A percentile compares a stretch with the other conserved stretches of the same genome.
These are phyloP conservation scores for Sminthurinus aureus DNA, from an alignment of 2,888 invertebrate genomes.

Conservation along the genomic window DNA sequence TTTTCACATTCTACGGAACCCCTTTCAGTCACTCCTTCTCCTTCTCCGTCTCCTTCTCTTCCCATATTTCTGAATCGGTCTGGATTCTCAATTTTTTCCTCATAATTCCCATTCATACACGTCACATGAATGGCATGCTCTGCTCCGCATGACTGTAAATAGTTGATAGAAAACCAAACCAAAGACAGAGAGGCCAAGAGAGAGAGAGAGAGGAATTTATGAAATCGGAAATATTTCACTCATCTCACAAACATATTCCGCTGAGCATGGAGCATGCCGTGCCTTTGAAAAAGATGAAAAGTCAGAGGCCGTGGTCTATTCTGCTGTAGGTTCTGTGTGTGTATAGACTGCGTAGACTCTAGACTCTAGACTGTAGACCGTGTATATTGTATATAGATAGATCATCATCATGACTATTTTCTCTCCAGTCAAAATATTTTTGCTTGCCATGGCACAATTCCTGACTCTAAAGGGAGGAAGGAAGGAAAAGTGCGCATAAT, in stretches of 20 bases:
- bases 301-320: slow-evolving; percentile 12
- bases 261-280: slow-evolving; percentile 22
- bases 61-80: not conserved
- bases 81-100: not conserved
- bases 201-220: slow-evolving; percentile 42
- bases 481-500: not conserved
- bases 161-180: no score
- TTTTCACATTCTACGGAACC: slow-evolving; percentile 6
- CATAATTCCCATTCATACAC: slow-evolving; percentile 31
- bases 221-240: slow-evolving; percentile 52
- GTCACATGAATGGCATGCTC: slow-evolving; percentile 41
- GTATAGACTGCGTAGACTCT: not conserved
- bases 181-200: no score
- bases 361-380: slow-evolving; percentile 15
- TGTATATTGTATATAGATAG: not conserved
- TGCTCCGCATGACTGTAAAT: slow-evolving; percentile 40
- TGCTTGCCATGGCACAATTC: slow-evolving; percentile 26
- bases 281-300: slow-evolving; percentile 17
- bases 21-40: not conserved
- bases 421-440: slow-evolving; percentile 34
- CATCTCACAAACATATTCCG: slow-evolving; percentile 40
- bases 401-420: slow-evolving; percentile 30
- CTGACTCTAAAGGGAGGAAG: not conserved
- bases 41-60: not conserved
- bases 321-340: not conserved